phyloP scores from a whole-genome alignment of 2,888 invertebrate genomes.

The Labia minor region DNA sequence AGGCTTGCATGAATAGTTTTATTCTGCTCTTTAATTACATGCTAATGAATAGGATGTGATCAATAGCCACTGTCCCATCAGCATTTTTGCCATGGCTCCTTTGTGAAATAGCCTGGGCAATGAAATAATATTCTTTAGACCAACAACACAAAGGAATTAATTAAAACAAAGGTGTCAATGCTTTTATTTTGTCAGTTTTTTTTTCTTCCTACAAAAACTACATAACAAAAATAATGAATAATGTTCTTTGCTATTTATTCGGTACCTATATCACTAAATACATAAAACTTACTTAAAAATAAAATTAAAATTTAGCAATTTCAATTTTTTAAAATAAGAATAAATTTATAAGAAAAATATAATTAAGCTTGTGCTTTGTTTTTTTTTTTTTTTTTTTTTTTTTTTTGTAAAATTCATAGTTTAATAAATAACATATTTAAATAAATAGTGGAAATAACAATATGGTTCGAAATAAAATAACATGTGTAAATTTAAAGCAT shows the following conservation, averaged over 20 bases:
- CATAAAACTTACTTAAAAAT: too few species aligned
- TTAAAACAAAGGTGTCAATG: conserved; percentile 13
- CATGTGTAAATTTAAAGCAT: not conserved
- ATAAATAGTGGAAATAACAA: too few species aligned
- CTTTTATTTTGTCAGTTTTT: not conserved
- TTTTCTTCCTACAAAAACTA: not conserved
- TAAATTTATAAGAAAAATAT: too few species aligned
- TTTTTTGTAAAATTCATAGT: too few species aligned
- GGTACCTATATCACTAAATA: too few species aligned
- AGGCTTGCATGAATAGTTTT: not conserved
- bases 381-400: too few species aligned
- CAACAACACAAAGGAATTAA: not conserved
- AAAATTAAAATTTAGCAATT: too few species aligned
- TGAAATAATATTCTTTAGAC: not conserved
- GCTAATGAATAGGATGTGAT: conserved; percentile 7
- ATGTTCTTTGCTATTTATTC: too few species aligned
- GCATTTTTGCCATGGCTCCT: conserved; percentile 13
- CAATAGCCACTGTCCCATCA: not conserved
- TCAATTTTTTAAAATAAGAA: too few species aligned
- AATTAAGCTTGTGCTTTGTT: too few species aligned
- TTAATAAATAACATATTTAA: too few species aligned
- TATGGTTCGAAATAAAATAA: not conserved
- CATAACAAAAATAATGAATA: not conserved
- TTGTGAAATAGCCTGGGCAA: conserved; percentile 5
- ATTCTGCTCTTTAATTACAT: conserved; percentile 1